Conservation (phyloP, 2,113 vertebrate species). For the Equus przewalskii region DNA sequence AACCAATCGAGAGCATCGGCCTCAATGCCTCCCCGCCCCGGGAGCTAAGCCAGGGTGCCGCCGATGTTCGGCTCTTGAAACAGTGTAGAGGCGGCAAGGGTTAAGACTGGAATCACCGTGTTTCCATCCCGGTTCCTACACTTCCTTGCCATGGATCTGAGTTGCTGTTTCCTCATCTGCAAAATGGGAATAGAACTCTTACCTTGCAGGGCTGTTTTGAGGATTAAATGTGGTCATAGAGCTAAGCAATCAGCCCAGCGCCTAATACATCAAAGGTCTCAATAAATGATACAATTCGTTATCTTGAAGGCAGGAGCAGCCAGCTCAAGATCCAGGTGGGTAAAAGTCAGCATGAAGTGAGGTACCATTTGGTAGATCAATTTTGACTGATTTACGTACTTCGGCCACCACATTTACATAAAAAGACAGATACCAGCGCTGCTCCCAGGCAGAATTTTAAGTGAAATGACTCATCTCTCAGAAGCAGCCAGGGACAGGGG, state of each 20-base stretch:
- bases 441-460: background rate
- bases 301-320: background rate
- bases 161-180: background rate
- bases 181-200: slow-evolving; percentile 4
- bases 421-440: background rate
- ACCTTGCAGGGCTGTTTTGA: background rate
- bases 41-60: background rate
- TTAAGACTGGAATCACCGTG: background rate
- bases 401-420: background rate
- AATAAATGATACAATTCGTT: background rate
- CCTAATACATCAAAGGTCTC: background rate
- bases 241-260: background rate
- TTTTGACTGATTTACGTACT: background rate
- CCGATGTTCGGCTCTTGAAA: background rate
- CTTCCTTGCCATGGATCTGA: background rate
- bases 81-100: background rate
- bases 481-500: background rate
- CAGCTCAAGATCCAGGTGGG: background rate
- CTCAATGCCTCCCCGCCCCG: background rate
- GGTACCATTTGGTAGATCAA: background rate
- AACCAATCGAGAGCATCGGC: background rate
- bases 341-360: background rate
- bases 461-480: slow-evolving; percentile 12
- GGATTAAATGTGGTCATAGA: background rate
- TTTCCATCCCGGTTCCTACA: background rate